Base-by-base conservation (phyloP, 2,797 vertebrate species). In the Masticophis lateralis region DNA sequence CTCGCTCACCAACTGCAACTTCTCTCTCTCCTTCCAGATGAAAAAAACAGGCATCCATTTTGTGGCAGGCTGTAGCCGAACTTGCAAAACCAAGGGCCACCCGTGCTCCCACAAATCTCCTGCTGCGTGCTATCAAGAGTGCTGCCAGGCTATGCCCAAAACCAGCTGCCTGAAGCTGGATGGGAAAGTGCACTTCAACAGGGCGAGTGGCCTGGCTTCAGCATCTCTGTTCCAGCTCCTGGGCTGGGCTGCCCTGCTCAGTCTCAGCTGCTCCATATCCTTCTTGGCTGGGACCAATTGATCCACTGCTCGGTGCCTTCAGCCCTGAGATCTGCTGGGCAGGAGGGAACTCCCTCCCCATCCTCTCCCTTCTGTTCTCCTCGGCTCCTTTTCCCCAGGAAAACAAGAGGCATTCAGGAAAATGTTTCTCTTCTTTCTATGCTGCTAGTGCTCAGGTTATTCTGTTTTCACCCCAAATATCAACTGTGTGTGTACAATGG, bases 141-240 rank as follows among this genome's bases (percentile, higher is more conserved):
- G 98, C 97, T 99, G 98, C 95, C 97, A 95, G 0, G 97, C 98
- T 11, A 97, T 94, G 0, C 79, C 8, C 1, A 94, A 93, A 28
- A 63, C 25, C 6, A 98, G 98, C 94, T 99, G 98, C 91, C 98
- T 99, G 20, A 96, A 96, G 94, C 94, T 98, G 94, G 98, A 98
- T 0, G 98, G 98, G 69, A 98, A 97, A 0, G 37, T 98, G 86
- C 98, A 98, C 2, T 63, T 98, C 57, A 98, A 51, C 0, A 94
- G 93, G 0, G 97, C 97, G 57, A 92, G 92, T 95, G 93, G 47
- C 18, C 1, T 37, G 79, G n/a, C 16, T 4, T 20, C 1, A 10
- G 3, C 92, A 91, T 86, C 91, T 91, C 92, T 27, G 0, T 1
- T 96, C 37, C 91, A 96, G 56, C 57, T 97, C n/a, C 1, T 98